phyloP scores from a whole-genome alignment of 2,797 vertebrate genomes.

The Nannoperca obscura region DNA sequence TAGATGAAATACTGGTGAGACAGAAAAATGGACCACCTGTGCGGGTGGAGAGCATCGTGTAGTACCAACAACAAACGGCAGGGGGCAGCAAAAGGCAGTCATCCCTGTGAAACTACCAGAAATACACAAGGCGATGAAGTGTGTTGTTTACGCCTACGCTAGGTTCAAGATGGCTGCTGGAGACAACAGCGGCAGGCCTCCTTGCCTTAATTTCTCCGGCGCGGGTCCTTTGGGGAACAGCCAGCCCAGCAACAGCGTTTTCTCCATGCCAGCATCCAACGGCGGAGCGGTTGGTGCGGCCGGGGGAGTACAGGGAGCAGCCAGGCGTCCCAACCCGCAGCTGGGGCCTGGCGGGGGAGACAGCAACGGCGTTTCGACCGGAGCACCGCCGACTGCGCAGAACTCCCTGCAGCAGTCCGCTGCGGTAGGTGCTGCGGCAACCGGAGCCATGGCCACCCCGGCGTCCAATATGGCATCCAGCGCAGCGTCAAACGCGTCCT shows the following conservation, averaged over 20 bases:
- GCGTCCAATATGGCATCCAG: conserved; percentile 84
- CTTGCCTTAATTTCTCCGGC: conserved; percentile 85
- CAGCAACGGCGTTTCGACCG: conserved; percentile 82
- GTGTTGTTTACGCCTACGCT: conserved; percentile 81
- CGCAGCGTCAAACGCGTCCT: conserved; percentile 76
- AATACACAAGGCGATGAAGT: conserved; percentile 59
- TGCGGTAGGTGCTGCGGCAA: conserved; percentile 79
- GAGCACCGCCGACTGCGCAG: conserved; percentile 82
- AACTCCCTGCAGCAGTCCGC: conserved; percentile 84
- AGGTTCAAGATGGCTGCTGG: conserved; percentile 90
- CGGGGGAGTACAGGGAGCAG: conserved; percentile 77
- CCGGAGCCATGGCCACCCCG: conserved; percentile 78
- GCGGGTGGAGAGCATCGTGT: not conserved
- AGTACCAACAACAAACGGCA: conserved; percentile 8
- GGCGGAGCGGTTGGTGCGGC: conserved; percentile 72
- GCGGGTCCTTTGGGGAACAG: conserved; percentile 86
- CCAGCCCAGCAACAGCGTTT: conserved; percentile 87
- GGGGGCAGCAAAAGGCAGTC: conserved; percentile 13
- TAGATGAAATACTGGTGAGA: not conserved
- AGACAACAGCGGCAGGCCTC: conserved; percentile 89
- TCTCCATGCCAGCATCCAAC: conserved; percentile 83
- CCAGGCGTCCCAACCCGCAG: conserved; percentile 86
- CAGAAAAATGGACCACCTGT: too few species aligned
- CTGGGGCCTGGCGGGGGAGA: conserved; percentile 85
- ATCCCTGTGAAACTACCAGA: conserved; percentile 21